Evolutionary conservation across 1,140 invertebrate genomes (phyloP).

Genomic region (Papilio polyxenes): DNA sequence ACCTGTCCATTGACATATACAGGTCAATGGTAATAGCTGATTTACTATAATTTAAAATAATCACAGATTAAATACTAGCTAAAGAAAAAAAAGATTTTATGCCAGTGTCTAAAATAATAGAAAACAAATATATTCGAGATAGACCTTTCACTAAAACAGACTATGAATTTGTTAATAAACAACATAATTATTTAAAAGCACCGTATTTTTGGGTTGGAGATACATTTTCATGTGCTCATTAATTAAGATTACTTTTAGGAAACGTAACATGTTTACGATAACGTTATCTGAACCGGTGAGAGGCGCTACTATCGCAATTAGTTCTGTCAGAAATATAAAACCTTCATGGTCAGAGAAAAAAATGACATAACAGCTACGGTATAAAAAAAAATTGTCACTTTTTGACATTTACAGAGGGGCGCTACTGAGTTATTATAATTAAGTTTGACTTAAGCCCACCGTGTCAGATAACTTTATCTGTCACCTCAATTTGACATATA

Average conservation of each 20-base stretch:
- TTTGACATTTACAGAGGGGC: too few relatives aligned
- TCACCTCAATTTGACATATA: background rate
- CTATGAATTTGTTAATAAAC: background rate
- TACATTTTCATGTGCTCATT: background rate
- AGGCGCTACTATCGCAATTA: too few relatives aligned
- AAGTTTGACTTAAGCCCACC: too few relatives aligned
- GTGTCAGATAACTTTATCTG: background rate
- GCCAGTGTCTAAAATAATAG: background rate
- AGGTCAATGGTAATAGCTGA: too few relatives aligned
- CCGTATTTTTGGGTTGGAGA: background rate
- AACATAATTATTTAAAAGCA: background rate
- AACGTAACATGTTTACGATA: background rate
- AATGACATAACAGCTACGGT: too few relatives aligned
- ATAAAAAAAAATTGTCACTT: too few relatives aligned
- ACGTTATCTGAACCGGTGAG: too few relatives aligned
- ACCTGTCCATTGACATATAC: too few relatives aligned
- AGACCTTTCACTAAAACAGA: background rate
- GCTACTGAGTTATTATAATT: too few relatives aligned
- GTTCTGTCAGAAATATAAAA: too few relatives aligned
- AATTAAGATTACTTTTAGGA: background rate
- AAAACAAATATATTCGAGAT: background rate
- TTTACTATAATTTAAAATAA: background rate
- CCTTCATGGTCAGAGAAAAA: too few relatives aligned
- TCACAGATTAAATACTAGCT: background rate
- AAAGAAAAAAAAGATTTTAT: background rate